phyloP scores from a whole-genome alignment of 2,797 vertebrate species.

The Gymnothorax reevesii region DNA sequence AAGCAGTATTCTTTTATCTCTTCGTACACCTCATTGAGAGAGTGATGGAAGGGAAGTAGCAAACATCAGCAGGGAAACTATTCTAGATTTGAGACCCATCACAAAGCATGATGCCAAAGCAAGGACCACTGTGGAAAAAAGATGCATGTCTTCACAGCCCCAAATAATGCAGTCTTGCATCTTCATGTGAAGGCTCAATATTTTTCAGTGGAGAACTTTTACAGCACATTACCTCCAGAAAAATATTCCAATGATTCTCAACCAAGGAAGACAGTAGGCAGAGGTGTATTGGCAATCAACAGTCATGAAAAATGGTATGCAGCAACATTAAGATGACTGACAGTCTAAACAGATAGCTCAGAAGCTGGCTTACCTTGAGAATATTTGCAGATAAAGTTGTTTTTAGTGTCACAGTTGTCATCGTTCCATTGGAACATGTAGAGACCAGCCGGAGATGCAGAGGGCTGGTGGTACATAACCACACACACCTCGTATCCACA shows the following conservation, averaged over 20 bases:
- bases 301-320: no score
- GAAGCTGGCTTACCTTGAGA: constrained; percentile 71
- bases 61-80: no score
- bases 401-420: constrained; percentile 87
- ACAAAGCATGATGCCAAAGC: background rate
- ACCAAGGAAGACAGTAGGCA: no score
- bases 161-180: background rate
- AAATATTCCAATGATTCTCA: no score
- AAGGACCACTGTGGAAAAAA: background rate
- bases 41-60: background rate
- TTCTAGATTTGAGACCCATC: background rate
- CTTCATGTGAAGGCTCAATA: background rate
- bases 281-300: no score
- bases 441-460: constrained; percentile 71
- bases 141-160: background rate
- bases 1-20: background rate
- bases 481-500: constrained; percentile 89
- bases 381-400: constrained; percentile 98
- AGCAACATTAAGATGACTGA: no score
- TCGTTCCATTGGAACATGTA: constrained; percentile 93
- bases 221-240: background rate
- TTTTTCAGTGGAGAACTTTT: background rate
- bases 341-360: background rate
- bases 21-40: background rate
- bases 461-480: constrained; percentile 86